Evolutionary conservation across 30 jellyfish, hydroid and myxozoan genomes (phyloP).

Genomic region (Aurelia aurita complex sp. Pacific): DNA sequence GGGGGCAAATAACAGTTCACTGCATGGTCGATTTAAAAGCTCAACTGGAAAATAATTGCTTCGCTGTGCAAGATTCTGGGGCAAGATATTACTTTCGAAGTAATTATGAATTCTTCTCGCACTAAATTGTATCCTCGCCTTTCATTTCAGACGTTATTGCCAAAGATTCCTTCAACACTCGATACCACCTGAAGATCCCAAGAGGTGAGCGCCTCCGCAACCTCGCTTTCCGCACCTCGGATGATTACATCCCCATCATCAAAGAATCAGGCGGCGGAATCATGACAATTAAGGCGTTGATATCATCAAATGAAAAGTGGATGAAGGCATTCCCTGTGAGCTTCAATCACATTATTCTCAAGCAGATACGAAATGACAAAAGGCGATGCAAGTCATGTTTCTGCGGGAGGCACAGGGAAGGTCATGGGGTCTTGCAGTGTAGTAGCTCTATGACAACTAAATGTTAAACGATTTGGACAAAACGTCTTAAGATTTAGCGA

Average conservation of each 20-base stretch:
- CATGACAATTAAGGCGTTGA: conserved; percentile 76
- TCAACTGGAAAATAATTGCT: too few relatives aligned
- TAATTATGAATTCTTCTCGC: too few relatives aligned
- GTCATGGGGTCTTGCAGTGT: conserved; percentile 26
- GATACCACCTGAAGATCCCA: conserved; percentile 89
- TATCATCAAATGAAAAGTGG: conserved; percentile 75
- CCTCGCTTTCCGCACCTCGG: conserved; percentile 69
- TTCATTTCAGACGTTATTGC: conserved; percentile 80
- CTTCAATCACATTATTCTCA: conserved; percentile 39
- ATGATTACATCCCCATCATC: conserved; percentile 91
- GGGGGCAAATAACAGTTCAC: too few relatives aligned
- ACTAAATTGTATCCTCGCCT: too few relatives aligned
- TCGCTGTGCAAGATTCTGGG: too few relatives aligned
- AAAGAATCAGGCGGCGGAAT: conserved; percentile 89
- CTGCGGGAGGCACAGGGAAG: conserved; percentile 40
- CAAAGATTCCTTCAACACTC: conserved; percentile 75
- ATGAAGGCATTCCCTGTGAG: conserved; percentile 76
- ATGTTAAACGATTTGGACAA: not conserved
- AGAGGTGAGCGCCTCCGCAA: conserved; percentile 76
- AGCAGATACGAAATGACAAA: conserved; percentile 63
- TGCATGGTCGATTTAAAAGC: too few relatives aligned
- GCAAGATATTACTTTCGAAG: too few relatives aligned
- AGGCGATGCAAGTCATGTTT: conserved; percentile 70
- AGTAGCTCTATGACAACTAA: not conserved
- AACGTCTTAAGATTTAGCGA: too few relatives aligned